These are phyloP conservation scores for Lasioglossum leucozonium DNA, from an alignment of 2,888 invertebrate genomes.

Conservation along the genomic window DNA sequence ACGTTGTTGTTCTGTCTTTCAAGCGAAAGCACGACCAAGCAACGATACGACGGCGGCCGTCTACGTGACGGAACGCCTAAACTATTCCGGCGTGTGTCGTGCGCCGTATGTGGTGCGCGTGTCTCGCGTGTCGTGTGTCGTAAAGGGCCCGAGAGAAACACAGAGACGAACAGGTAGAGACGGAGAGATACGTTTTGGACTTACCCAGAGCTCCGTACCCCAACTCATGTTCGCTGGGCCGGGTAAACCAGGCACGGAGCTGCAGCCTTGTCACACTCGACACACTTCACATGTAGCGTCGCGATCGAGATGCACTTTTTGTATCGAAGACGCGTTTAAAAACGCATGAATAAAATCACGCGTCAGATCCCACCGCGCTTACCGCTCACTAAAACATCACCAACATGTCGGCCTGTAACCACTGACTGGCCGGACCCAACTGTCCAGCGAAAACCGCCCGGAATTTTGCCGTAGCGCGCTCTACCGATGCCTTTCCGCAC, in stretches of 20 bases:
- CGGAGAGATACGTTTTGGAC: constrained; percentile 57
- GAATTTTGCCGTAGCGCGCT: constrained; percentile 73
- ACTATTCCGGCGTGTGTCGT: not conserved
- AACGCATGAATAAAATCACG: constrained; percentile 74
- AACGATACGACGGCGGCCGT: constrained; percentile 19
- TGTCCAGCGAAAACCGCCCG: constrained; percentile 77
- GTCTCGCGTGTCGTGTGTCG: constrained; percentile 20
- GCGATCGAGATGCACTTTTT: constrained; percentile 64
- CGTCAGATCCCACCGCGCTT: constrained; percentile 76
- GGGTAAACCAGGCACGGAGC: constrained; percentile 77
- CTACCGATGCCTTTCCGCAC: constrained; percentile 32
- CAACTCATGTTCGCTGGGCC: constrained; percentile 84
- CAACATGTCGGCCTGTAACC: constrained; percentile 83
- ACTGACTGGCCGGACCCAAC: constrained; percentile 81
- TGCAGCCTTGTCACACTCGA: constrained; percentile 56
- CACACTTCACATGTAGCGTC: constrained; percentile 79
- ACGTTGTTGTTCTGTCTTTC: constrained; percentile 69
- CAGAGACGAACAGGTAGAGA: constrained; percentile 25
- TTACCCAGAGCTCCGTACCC: constrained; percentile 85
- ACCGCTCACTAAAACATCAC: constrained; percentile 74
- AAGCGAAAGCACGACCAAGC: constrained; percentile 56
- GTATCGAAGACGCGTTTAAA: constrained; percentile 57
- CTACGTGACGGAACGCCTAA: constrained; percentile 1
- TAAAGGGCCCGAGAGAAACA: constrained; percentile 19
- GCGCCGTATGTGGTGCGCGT: not conserved